Evolutionary conservation across 2,113 vertebrate species (phyloP).

Genomic region (Bettongia penicillata): DNA sequence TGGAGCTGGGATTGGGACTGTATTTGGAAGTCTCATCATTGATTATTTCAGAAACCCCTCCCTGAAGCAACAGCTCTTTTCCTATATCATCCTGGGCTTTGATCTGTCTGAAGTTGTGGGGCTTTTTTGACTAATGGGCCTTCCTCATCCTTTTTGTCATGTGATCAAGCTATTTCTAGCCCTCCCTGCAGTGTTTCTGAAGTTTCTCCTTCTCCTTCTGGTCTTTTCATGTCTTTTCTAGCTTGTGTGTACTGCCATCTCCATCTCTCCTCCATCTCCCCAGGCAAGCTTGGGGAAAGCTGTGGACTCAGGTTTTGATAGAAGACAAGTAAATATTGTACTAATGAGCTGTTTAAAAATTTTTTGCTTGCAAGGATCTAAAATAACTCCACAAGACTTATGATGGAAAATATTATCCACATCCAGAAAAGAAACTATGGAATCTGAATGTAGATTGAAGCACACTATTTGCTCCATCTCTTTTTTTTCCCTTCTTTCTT

Average conservation of each 20-base stretch:
- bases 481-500: no score
- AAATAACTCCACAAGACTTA: no score
- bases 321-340: slow-evolving; percentile 32
- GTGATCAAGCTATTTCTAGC: slow-evolving; percentile 78
- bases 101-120: slow-evolving; percentile 83
- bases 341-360: slow-evolving; percentile 72
- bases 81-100: slow-evolving; percentile 58
- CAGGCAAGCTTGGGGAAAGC: slow-evolving; percentile 71
- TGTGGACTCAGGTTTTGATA: slow-evolving; percentile 69
- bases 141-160: slow-evolving; percentile 74
- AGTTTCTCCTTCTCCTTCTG: slow-evolving; percentile 44
- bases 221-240: slow-evolving; percentile 55
- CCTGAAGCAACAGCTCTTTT: slow-evolving; percentile 38
- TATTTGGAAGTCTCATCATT: slow-evolving; percentile 69
- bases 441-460: no score
- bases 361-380: no score
- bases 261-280: background rate
- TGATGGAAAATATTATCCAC: no score
- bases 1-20: background rate
- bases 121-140: slow-evolving; percentile 84
- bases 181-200: slow-evolving; percentile 77
- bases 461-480: no score
- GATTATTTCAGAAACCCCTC: background rate
- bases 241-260: background rate
- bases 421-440: no score